These are phyloP conservation scores for Antechinus flavipes DNA, from an alignment of 2,113 vertebrate species.

Conservation along the genomic window DNA sequence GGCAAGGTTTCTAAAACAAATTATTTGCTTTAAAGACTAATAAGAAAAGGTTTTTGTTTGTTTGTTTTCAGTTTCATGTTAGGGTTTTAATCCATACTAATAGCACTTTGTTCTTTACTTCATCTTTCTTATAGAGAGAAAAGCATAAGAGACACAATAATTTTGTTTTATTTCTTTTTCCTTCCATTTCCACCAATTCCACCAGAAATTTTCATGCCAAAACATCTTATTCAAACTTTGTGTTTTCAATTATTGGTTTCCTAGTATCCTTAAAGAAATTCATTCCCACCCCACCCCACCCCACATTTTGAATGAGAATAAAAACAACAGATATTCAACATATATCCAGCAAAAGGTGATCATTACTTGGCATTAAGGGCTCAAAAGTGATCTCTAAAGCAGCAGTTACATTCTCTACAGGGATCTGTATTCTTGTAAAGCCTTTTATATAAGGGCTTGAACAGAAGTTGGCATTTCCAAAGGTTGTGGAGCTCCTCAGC, in stretches of 20 bases:
- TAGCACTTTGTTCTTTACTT: neutral
- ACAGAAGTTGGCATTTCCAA: constrained; percentile 83
- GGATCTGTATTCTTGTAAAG: constrained; percentile 61
- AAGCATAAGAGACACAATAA: neutral
- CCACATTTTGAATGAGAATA: constrained; percentile 22
- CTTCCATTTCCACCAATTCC: neutral
- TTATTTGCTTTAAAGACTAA: neutral
- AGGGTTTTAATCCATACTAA: neutral
- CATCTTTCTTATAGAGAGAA: neutral
- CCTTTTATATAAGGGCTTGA: constrained; percentile 68
- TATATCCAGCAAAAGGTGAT: constrained; percentile 65
- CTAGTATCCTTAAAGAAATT: neutral
- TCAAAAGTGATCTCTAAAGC: constrained; percentile 61
- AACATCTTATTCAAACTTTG: neutral
- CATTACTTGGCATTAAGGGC: constrained; percentile 69
- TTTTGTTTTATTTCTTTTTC: neutral
- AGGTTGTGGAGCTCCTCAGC: constrained; percentile 81
- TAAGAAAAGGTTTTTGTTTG: neutral
- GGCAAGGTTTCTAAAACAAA: neutral
- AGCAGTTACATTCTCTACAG: constrained; percentile 62
- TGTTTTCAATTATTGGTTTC: neutral
- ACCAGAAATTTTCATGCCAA: neutral
- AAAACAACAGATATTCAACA: neutral
- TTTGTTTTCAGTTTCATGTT: neutral
- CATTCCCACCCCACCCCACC: neutral